phyloP scores from a whole-genome alignment of 2,113 vertebrate species.

The Neolamprologus tretocephalus region DNA sequence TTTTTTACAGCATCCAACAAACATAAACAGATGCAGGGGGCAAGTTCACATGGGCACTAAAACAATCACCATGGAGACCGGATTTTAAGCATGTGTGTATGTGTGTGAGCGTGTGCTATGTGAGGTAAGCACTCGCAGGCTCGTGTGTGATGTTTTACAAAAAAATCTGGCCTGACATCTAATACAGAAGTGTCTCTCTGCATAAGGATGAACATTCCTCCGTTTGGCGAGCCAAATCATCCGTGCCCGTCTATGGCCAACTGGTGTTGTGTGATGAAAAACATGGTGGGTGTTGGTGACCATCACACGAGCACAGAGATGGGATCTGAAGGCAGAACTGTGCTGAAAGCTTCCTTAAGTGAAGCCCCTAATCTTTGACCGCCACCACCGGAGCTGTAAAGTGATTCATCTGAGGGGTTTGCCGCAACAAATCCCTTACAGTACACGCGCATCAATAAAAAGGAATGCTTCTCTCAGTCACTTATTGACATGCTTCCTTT shows the following conservation, averaged over 20 bases:
- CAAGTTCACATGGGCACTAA: constrained; percentile 65
- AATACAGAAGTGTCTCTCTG: constrained; percentile 36
- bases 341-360: not conserved
- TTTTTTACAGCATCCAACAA: constrained; percentile 40
- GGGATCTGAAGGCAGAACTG: not conserved
- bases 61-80: constrained; percentile 74
- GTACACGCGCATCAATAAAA: not conserved
- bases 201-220: constrained; percentile 40
- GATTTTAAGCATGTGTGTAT: constrained; percentile 22
- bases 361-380: not conserved
- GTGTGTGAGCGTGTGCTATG: not conserved
- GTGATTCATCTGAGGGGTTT: not conserved
- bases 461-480: not conserved
- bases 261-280: constrained; percentile 45
- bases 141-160: constrained; percentile 38
- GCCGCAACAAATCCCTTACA: not conserved
- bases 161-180: constrained; percentile 38
- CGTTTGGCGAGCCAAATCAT: constrained; percentile 55
- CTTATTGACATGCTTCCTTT: constrained; percentile 26
- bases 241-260: constrained; percentile 52
- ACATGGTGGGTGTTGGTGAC: constrained; percentile 36
- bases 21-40: constrained; percentile 68
- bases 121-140: not conserved
- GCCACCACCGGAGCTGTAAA: not conserved
- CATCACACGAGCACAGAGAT: not conserved